A percentile compares a stretch with the other conserved stretches of the same genome.
These are phyloP conservation scores for Drymodes brunneopygia DNA, from an alignment of 2,113 vertebrate genomes.

Conservation along the genomic window DNA sequence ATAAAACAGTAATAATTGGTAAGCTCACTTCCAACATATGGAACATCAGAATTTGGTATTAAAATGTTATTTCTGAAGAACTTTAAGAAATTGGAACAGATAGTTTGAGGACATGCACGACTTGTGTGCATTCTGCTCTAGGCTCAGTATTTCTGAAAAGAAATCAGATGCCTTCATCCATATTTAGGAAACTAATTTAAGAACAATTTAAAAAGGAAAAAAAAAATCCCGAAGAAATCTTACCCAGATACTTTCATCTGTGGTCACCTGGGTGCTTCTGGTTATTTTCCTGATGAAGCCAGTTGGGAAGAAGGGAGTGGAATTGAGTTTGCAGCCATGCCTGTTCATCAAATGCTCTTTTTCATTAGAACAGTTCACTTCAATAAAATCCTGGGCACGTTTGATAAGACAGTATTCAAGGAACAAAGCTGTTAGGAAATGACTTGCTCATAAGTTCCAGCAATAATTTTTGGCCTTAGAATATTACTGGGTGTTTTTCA, in stretches of 20 bases:
- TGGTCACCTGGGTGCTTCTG: constrained; percentile 26
- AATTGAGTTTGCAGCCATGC: constrained; percentile 6
- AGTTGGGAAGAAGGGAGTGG: neutral
- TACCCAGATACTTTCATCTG: neutral
- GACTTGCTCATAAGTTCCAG: constrained; percentile 64
- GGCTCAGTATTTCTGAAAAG: neutral
- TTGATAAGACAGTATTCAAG: constrained; percentile 65
- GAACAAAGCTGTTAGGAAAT: constrained; percentile 70
- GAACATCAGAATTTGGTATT: constrained; percentile 47
- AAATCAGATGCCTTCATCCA: neutral
- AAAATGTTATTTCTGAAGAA: constrained; percentile 50
- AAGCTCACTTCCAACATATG: constrained; percentile 45
- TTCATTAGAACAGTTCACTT: constrained; percentile 67
- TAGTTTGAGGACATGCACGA: constrained; percentile 41
- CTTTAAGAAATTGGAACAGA: constrained; percentile 50
- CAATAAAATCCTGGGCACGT: constrained; percentile 63
- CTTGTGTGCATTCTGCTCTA: neutral
- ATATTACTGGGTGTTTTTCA: constrained; percentile 67
- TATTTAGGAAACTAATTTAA: constrained; percentile 30
- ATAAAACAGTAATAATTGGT: constrained; percentile 57
- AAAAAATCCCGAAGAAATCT: neutral
- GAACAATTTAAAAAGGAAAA: neutral
- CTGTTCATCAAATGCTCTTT: constrained; percentile 53
- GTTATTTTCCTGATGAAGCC: constrained; percentile 37
- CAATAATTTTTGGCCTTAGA: constrained; percentile 72